Base-by-base conservation (phyloP, 37 sponge, comb jelly and placozoan species). In the Halisarca cf. caerulea region DNA sequence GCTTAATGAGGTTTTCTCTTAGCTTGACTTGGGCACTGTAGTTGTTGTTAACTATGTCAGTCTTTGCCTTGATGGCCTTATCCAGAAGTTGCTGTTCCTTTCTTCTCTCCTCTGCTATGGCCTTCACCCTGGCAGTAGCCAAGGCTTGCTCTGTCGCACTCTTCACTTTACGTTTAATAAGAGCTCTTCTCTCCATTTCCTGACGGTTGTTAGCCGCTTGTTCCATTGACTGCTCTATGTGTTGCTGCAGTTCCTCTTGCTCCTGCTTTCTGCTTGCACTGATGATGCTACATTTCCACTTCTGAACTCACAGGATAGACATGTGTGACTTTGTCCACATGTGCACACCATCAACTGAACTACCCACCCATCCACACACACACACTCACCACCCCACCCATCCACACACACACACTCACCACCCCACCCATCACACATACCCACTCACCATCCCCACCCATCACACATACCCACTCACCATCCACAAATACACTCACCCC, bases 131-230 rank as follows among this genome's bases (percentile, higher is more conserved):
- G 15, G 45, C 45, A 2, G 32, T 44, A 43, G 36, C 30, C 45
- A 74, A 20, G 8, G 45, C 77, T 1, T 37, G 77, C 20, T 74
- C 77, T 39, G 77, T 74, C 0, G 77, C 45, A 74, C 24, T 74
- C 64, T 27, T 4, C 33, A 68, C 69, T 34, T 68, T 28, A 18
- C 35, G 0, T 1, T 34, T 1, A 34, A 68, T 68, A 34, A 32
- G 32, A 30, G 35, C 35, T 68, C 17, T 18, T 4, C 33, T 68
- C 34, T 30, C 34, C 33, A 17, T 68, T 1, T 28, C 69, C 35
- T 17, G 7, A 32, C 69, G 69, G 1, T 1, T 34, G 30, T 1
- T 4, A 17, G 69, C 28, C 30, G 69, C 69, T 34, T 30, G 17
- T 34, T 68, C 69, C 33, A 68, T 68, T 27, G 69, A 34, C 35